These are phyloP conservation scores for Cyclopterus lumpus DNA, from an alignment of 2,797 vertebrate species.

Conservation along the genomic window DNA sequence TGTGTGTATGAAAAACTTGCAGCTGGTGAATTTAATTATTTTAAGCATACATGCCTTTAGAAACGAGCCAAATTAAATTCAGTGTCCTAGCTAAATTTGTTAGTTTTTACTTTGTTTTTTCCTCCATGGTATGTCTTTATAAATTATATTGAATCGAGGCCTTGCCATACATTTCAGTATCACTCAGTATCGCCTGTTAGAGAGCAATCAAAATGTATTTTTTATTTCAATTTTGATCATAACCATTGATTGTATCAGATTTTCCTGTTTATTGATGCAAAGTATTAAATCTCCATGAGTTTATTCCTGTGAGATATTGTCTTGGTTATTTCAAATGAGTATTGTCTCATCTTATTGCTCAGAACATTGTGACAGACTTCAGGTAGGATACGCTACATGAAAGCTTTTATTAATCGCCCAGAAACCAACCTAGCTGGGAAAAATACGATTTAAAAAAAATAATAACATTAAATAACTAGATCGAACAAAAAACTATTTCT, in stretches of 20 bases:
- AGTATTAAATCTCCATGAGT: constrained; percentile 91
- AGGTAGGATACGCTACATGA: not conserved
- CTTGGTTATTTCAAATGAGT: constrained; percentile 37
- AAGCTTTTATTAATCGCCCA: not conserved
- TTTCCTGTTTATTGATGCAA: constrained; percentile 85
- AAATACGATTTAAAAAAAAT: not conserved
- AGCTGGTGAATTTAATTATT: constrained; percentile 23
- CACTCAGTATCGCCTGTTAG: constrained; percentile 76
- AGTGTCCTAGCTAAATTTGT: constrained; percentile 46
- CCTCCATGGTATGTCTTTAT: constrained; percentile 63
- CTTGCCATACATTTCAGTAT: constrained; percentile 86
- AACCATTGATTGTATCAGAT: constrained; percentile 87
- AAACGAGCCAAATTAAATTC: constrained; percentile 51
- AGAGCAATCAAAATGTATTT: constrained; percentile 83
- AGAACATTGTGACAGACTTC: not conserved
- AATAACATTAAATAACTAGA: not conserved
- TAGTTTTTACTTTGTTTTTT: constrained; percentile 33
- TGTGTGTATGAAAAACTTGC: constrained; percentile 17
- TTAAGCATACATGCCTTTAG: constrained; percentile 34
- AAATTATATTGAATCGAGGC: constrained; percentile 76
- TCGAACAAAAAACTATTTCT: not conserved
- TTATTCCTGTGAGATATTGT: constrained; percentile 65
- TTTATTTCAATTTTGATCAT: constrained; percentile 86
- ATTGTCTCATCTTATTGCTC: not conserved
- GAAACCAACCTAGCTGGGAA: not conserved